Percentiles rank a stretch among this genome's conserved stretches.
Conservation (phyloP, 2,888 invertebrate genomes). For the Pandemis heparana region DNA sequence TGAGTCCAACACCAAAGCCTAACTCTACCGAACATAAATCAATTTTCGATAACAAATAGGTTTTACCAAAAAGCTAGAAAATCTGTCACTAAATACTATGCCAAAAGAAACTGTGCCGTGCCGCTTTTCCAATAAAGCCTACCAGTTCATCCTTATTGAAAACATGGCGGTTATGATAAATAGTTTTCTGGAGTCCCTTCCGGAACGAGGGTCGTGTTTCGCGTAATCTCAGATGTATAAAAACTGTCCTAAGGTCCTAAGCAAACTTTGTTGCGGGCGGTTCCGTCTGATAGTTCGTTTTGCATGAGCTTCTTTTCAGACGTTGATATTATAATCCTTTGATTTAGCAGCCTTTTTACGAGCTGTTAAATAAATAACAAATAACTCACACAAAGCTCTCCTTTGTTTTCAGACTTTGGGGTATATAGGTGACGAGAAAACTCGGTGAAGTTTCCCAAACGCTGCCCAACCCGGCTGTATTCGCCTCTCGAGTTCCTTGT, state of each 20-base stretch:
- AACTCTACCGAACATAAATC: slow-evolving; percentile 12
- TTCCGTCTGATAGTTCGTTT: background rate
- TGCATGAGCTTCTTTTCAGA: background rate
- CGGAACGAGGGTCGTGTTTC: slow-evolving; percentile 20
- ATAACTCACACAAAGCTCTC: too few species aligned
- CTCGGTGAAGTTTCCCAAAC: too few species aligned
- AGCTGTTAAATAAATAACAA: too few species aligned
- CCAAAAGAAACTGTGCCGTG: background rate
- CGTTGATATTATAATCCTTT: background rate
- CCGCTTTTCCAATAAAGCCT: background rate
- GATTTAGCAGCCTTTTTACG: background rate
- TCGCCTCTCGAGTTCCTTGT: too few species aligned
- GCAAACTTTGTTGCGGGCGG: slow-evolving; percentile 25
- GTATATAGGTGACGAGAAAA: too few species aligned
- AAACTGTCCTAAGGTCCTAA: slow-evolving; percentile 36
- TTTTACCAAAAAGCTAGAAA: slow-evolving; percentile 26
- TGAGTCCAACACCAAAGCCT: background rate
- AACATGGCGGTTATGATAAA: slow-evolving; percentile 23
- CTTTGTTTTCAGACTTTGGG: too few species aligned
- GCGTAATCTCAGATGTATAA: slow-evolving; percentile 26
- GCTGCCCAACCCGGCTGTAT: too few species aligned
- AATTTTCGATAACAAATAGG: slow-evolving; percentile 23
- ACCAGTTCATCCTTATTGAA: slow-evolving; percentile 12
- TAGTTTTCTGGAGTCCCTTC: slow-evolving; percentile 36
- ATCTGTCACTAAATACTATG: slow-evolving; percentile 10